Base-by-base conservation (phyloP, 1,140 invertebrate genomes). In the Paramacrobiotus metropolitanus region DNA sequence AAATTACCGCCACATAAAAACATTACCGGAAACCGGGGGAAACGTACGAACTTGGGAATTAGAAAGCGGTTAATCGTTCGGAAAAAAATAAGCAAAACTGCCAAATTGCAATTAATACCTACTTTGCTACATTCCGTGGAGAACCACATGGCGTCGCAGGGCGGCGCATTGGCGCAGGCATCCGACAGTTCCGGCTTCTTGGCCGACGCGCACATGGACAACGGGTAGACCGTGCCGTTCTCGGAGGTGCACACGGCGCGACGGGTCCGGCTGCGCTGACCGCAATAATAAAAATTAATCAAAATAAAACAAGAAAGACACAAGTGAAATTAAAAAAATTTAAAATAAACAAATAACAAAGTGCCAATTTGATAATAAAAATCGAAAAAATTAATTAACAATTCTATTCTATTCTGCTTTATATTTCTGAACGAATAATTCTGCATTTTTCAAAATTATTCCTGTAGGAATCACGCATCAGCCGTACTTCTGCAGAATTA, bases 141-240 rank as follows among this genome's bases (percentile, higher is more conserved):
- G 68, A 86, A 88, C 90, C 90, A 95, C 68, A 82, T 78, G 67
- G 77, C 81, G 63, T 80, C 79, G 72, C 83, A 92, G 28, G 73
- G 67, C 48, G 69, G 64, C 62, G 79, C 72, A 40, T 59, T 66
- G 62, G 4, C 59, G 66, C 85, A 87, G 21, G 79, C 71, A 63
- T 77, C 76, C 28, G 71, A 72, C 29, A 79, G 68, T 34, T 76
- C 71, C 0, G 82, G 87, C 63, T 78, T 76, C 64, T 75, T 73
- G 31, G 77, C 75, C 60, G 70, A 74, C 44, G 74, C 73, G 69
- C 82, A 93, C 63, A 80, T 79, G 44, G 76, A 73, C 21, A 83
- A 79, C 0, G 81, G 74, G 68, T 83, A 83, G 4, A 86, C 72
- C 48, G 80, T 75, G n/a, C 83, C 83, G 55, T 79, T 78, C 60